phyloP scores from a whole-genome alignment of 2,888 invertebrate species.

The Andrena hattorfiana region DNA sequence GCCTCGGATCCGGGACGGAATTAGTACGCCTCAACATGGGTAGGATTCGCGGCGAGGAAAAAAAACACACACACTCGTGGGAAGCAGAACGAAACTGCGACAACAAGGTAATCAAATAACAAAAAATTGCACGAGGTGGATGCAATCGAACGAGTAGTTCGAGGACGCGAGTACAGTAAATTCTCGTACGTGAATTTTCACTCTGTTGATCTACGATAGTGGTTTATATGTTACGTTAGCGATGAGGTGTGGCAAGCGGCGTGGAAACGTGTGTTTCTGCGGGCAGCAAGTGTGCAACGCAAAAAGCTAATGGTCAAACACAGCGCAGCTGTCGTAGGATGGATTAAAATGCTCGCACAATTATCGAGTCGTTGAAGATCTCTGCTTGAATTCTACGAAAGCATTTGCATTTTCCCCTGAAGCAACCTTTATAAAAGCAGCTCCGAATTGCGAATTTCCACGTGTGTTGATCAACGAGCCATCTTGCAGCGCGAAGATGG shows the following conservation, averaged over 20 bases:
- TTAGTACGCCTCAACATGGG: conserved; percentile 17
- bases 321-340: too few relatives aligned
- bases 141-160: neutral
- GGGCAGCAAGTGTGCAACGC: too few relatives aligned
- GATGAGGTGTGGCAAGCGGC: neutral
- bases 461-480: neutral
- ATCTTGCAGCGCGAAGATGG: neutral
- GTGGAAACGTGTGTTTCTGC: neutral
- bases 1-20: conserved; percentile 22
- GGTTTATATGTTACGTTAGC: neutral
- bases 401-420: too few relatives aligned
- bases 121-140: conserved; percentile 25
- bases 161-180: neutral
- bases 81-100: conserved; percentile 22
- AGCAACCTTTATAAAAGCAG: too few relatives aligned
- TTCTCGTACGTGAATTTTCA: neutral
- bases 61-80: neutral
- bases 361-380: too few relatives aligned
- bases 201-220: neutral
- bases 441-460: neutral
- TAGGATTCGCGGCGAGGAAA: neutral
- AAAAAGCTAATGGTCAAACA: too few relatives aligned
- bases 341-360: too few relatives aligned
- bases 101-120: conserved; percentile 26
- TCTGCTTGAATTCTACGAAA: too few relatives aligned